Base-by-base conservation (phyloP, 2,888 invertebrate genomes). In the Cerceris rybyensis region DNA sequence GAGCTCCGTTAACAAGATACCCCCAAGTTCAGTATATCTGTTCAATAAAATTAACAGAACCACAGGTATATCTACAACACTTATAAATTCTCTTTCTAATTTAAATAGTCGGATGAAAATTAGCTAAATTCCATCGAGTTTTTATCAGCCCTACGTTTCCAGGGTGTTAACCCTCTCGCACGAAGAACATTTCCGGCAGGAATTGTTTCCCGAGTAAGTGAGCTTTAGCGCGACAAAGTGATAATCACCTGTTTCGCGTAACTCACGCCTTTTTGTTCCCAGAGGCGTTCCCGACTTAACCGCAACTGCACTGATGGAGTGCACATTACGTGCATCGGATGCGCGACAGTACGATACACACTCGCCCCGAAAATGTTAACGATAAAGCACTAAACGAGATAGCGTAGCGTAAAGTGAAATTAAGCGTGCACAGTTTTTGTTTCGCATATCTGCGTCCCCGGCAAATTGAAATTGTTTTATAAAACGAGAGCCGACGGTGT, bases 231-330 rank as follows among this genome's bases (percentile, higher is more conserved):
- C 52, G 67, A 68, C 77, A 59, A 65, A 66, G 65, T 64, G 80
- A 84, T 82, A 80, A 84, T 84, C 84, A 78, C 85, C 70, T 72
- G 65, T 76, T 72, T 67, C 69, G 17, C 63, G 63, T 64, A 72
- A 69, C 68, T 76, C 67, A 16, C 28, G 6, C 14, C 66, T 85
- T 84, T 76, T 80, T 82, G 74, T 49, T 43, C 70, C 49, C 59
- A 39, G 61, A 60, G 70, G 67, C 50, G 77, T 70, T 52, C n/a
- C 28, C 72, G 74, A 74, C 75, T 78, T 78, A 55, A 58, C 64
- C 69, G 75, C 80, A 64, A 76, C 70, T 58, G 72, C 50, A 52
- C 81, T 75, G 85, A 85, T 75, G 76, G 68, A 82, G 76, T 61
- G 75, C 65, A 63, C 76, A 64, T 82, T 76, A 76, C 74, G 75